Evolutionary conservation across 2,113 vertebrate species (phyloP).

Genomic region (Scartelaos histophorus): DNA sequence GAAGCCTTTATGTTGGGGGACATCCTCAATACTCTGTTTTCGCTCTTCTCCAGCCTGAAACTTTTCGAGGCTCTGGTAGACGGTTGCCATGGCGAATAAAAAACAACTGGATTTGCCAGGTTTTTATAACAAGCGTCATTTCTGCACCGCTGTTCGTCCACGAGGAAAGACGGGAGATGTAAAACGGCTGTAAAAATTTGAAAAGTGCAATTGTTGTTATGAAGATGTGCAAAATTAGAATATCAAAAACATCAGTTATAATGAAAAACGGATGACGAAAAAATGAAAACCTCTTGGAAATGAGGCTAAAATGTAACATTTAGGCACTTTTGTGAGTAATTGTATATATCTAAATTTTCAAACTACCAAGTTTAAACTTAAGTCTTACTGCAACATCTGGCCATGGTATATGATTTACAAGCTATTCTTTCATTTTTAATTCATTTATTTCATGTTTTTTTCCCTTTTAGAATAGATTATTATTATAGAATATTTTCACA

Average conservation of each 20-base stretch:
- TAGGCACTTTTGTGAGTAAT: too few species aligned
- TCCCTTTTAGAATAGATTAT: too few species aligned
- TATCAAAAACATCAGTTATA: not conserved
- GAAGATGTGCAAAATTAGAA: not conserved
- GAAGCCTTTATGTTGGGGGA: constrained; percentile 3
- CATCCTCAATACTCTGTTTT: not conserved
- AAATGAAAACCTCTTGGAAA: not conserved
- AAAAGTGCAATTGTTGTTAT: not conserved
- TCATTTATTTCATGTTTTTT: too few species aligned
- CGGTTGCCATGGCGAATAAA: not conserved
- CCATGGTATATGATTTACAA: too few species aligned
- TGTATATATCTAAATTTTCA: not conserved
- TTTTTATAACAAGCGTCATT: not conserved
- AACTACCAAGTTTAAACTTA: not conserved
- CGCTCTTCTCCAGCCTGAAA: not conserved
- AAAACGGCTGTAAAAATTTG: not conserved
- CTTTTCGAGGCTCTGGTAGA: not conserved
- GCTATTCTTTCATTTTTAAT: not conserved
- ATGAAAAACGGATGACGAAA: not conserved
- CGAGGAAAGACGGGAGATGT: not conserved
- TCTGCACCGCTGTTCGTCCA: not conserved
- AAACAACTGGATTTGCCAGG: not conserved
- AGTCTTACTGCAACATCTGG: not conserved
- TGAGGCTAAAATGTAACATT: too few species aligned
- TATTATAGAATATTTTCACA: too few species aligned